Percentiles rank a stretch among this genome's conserved stretches.
Evolutionary conservation across 2,888 invertebrate species (phyloP).

Genomic region (Nemoura dubitans): DNA sequence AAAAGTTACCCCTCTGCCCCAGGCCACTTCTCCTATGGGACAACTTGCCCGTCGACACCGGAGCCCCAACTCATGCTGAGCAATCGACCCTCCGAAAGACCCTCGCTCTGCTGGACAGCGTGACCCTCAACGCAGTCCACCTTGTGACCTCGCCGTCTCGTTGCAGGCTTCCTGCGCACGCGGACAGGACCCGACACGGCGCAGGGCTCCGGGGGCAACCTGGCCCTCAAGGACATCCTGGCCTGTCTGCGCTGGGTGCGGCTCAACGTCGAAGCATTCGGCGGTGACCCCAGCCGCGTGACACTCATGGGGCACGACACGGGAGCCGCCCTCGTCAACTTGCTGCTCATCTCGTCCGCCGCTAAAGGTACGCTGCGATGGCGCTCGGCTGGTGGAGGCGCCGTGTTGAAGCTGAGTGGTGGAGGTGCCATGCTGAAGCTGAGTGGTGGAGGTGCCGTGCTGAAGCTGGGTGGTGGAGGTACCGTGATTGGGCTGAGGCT

Average conservation of each 20-base stretch:
- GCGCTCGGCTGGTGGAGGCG: neutral
- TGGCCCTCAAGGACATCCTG: constrained; percentile 83
- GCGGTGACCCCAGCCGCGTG: constrained; percentile 84
- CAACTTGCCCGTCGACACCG: too few species aligned
- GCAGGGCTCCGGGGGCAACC: constrained; percentile 66
- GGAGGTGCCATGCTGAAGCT: too few species aligned
- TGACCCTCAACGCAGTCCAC: neutral
- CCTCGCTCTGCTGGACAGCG: too few species aligned
- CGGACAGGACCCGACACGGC: constrained; percentile 58
- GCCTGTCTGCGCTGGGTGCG: constrained; percentile 87
- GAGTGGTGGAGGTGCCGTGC: too few species aligned
- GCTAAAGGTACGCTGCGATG: constrained; percentile 68
- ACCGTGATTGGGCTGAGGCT: too few species aligned
- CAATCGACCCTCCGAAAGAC: too few species aligned
- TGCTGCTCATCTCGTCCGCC: constrained; percentile 82
- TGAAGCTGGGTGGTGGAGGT: too few species aligned
- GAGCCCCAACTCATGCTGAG: too few species aligned
- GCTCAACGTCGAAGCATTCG: constrained; percentile 84
- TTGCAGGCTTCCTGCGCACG: constrained; percentile 68
- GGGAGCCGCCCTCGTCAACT: constrained; percentile 85
- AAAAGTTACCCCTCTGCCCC: too few species aligned
- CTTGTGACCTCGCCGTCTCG: neutral
- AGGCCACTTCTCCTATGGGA: too few species aligned
- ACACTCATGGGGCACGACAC: constrained; percentile 87
- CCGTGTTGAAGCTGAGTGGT: too few species aligned